Evolutionary conservation across 2,113 vertebrate genomes (phyloP).

Genomic region (Melanostigma gelatinosum): DNA sequence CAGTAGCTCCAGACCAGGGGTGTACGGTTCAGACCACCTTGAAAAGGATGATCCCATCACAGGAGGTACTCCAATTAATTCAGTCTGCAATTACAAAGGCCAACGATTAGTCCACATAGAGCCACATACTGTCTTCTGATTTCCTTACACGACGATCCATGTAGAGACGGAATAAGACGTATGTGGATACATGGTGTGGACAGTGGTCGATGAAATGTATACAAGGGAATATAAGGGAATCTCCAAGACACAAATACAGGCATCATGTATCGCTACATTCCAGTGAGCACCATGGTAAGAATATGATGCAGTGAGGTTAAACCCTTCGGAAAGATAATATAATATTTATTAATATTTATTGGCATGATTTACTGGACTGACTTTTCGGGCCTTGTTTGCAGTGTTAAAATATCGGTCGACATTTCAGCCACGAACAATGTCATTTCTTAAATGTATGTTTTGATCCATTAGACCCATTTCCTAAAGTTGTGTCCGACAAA

Average conservation of each 20-base stretch:
- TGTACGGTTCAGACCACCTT: constrained; percentile 65
- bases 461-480: constrained; percentile 36
- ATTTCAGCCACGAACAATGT: constrained; percentile 56
- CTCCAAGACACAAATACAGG: constrained; percentile 35
- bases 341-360: constrained; percentile 77
- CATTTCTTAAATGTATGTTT: constrained; percentile 55
- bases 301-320: background rate
- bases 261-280: constrained; percentile 24
- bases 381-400: constrained; percentile 76
- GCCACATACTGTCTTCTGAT: constrained; percentile 12
- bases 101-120: background rate
- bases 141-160: constrained; percentile 14
- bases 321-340: too few relatives aligned
- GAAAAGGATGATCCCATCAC: constrained; percentile 69
- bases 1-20: constrained; percentile 57
- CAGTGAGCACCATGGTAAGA: background rate
- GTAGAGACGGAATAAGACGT: background rate
- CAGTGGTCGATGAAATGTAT: constrained; percentile 29
- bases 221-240: constrained; percentile 30
- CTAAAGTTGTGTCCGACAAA: constrained; percentile 19
- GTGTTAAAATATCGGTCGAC: constrained; percentile 72
- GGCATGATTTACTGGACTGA: constrained; percentile 65
- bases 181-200: constrained; percentile 43
- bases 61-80: constrained; percentile 63
- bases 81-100: constrained; percentile 58